Conservation (phyloP, 2,797 vertebrate species). For the Bryconaethiops microstoma region DNA sequence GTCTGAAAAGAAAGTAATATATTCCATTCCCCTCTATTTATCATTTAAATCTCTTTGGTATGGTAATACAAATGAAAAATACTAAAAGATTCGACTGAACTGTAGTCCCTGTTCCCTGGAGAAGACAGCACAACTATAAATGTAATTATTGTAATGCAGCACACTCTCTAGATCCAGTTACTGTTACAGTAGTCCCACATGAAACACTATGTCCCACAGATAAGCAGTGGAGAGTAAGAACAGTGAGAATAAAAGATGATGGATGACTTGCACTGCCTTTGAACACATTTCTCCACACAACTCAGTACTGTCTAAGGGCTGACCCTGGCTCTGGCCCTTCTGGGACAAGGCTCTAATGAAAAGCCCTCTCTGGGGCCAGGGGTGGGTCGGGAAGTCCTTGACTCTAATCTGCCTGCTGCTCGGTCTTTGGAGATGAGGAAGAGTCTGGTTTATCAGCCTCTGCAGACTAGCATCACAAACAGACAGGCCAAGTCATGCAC, state of each 20-base stretch:
- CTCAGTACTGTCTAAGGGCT: slow-evolving; percentile 2
- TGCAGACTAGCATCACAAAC: slow-evolving; percentile 17
- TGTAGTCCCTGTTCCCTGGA: slow-evolving; percentile 39
- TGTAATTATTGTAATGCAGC: slow-evolving; percentile 45
- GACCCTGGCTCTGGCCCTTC: slow-evolving; percentile 11
- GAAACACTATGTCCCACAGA: slow-evolving; percentile 16
- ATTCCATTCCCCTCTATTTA: slow-evolving; percentile 7
- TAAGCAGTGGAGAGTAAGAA: slow-evolving; percentile 24
- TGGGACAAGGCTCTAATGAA: slow-evolving; percentile 30
- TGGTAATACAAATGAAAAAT: slow-evolving; percentile 31
- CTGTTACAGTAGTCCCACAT: slow-evolving; percentile 25
- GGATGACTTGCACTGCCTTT: slow-evolving; percentile 32
- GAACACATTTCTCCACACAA: slow-evolving; percentile 31
- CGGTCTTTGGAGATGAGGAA: slow-evolving; percentile 12
- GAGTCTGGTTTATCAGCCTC: slow-evolving; percentile 12
- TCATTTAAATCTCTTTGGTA: slow-evolving; percentile 38
- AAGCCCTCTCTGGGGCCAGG: slow-evolving; percentile 4
- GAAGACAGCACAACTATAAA: slow-evolving; percentile 39
- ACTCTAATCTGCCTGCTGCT: slow-evolving; percentile 29
- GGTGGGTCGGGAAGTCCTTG: neutral
- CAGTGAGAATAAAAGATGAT: slow-evolving; percentile 48
- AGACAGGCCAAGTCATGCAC: slow-evolving; percentile 7
- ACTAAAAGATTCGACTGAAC: slow-evolving; percentile 42
- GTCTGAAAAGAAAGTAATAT: slow-evolving; percentile 23
- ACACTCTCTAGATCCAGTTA: slow-evolving; percentile 40